These are phyloP conservation scores for Nematolebias whitei DNA, from an alignment of 2,113 vertebrate genomes.

Conservation along the genomic window DNA sequence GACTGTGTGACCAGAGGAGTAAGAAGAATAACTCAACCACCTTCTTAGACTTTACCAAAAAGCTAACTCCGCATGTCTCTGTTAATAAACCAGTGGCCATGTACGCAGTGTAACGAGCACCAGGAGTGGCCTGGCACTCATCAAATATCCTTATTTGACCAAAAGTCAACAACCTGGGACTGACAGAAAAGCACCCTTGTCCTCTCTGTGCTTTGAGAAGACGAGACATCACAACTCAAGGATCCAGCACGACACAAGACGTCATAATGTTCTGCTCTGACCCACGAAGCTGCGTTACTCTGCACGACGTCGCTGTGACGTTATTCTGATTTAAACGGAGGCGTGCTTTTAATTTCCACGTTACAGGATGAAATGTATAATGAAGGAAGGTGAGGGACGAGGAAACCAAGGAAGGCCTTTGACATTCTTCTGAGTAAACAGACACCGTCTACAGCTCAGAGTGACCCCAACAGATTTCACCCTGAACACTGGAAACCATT, in stretches of 20 bases:
- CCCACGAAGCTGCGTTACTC: conserved; percentile 71
- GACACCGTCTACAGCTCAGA: conserved; percentile 41
- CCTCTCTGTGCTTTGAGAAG: conserved; percentile 69
- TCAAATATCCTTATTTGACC: conserved; percentile 74
- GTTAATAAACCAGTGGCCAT: conserved; percentile 72
- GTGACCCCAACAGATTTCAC: conserved; percentile 61
- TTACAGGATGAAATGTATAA: conserved; percentile 48
- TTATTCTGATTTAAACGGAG: conserved; percentile 49
- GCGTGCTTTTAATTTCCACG: conserved; percentile 38
- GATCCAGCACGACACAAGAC: conserved; percentile 68
- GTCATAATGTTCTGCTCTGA: conserved; percentile 69
- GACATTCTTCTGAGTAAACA: conserved; percentile 49
- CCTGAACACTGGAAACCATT: conserved; percentile 71
- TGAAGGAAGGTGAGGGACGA: conserved; percentile 32
- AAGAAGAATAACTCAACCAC: conserved; percentile 12
- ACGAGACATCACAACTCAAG: conserved; percentile 66
- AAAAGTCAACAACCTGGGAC: conserved; percentile 69
- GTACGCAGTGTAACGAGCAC: conserved; percentile 64
- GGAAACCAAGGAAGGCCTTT: conserved; percentile 36
- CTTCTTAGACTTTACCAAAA: conserved; percentile 36
- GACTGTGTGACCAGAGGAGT: conserved; percentile 31
- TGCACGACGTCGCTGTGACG: conserved; percentile 66
- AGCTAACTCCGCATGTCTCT: conserved; percentile 47
- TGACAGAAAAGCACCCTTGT: conserved; percentile 74
- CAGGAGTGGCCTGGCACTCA: conserved; percentile 50